Evolutionary conservation across 2,888 invertebrate species (phyloP).

Genomic region (Oscheius sp.): DNA sequence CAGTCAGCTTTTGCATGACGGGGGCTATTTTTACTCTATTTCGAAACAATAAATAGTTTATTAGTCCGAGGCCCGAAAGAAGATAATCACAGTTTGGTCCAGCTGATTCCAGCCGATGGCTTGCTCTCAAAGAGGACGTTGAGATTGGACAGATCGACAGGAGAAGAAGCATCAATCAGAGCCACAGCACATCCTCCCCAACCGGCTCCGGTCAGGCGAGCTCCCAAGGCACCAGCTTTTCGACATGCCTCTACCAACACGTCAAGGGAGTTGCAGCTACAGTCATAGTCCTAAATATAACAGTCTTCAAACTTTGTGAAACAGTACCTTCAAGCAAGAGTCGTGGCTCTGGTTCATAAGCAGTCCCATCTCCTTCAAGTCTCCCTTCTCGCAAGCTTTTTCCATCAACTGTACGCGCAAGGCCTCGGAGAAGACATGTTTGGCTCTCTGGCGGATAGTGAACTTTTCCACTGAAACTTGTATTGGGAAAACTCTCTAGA

Average conservation of each 20-base stretch:
- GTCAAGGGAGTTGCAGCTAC: slow-evolving; percentile 89
- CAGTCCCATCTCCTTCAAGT: slow-evolving; percentile 77
- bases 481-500: not conserved
- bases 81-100: not conserved
- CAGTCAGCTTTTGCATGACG: too few relatives aligned
- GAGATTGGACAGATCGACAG: slow-evolving; percentile 27
- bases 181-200: slow-evolving; percentile 92
- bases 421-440: slow-evolving; percentile 88
- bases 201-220: slow-evolving; percentile 84
- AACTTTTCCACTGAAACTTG: slow-evolving; percentile 72
- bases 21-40: not conserved
- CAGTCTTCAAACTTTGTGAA: too few relatives aligned
- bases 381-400: slow-evolving; percentile 77
- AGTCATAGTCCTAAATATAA: slow-evolving; percentile 81
- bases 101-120: slow-evolving; percentile 50
- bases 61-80: too few relatives aligned
- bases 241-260: slow-evolving; percentile 76
- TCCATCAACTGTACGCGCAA: slow-evolving; percentile 85
- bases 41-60: not conserved
- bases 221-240: slow-evolving; percentile 81
- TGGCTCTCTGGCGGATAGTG: slow-evolving; percentile 86
- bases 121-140: slow-evolving; percentile 51
- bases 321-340: slow-evolving; percentile 77
- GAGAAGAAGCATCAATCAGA: slow-evolving; percentile 75
- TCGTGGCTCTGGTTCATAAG: slow-evolving; percentile 90